Conservation (phyloP, 1,140 invertebrate species). For the Polypedilum vanderplanki region DNA sequence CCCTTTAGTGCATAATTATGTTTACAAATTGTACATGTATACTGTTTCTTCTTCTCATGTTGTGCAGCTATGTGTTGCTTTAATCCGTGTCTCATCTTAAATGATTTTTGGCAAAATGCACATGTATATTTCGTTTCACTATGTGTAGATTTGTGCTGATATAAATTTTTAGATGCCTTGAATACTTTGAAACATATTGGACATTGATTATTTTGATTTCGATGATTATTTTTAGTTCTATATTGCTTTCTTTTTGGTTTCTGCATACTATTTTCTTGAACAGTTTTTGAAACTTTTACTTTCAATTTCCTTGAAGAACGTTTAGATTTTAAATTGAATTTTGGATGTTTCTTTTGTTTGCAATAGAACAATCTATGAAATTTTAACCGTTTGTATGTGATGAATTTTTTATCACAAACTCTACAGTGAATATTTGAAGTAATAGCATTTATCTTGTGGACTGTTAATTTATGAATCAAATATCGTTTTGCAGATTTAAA, state of each 20-base stretch:
- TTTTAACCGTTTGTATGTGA: background rate
- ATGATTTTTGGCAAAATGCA: conserved; percentile 36
- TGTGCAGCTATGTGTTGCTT: conserved; percentile 41
- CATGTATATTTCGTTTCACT: background rate
- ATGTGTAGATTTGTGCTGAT: background rate
- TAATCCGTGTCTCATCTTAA: conserved; percentile 40
- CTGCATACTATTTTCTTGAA: background rate
- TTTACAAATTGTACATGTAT: conserved; percentile 39
- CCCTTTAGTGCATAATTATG: conserved; percentile 41
- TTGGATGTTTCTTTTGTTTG: background rate
- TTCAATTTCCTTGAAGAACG: too few relatives aligned
- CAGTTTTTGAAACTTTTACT: background rate
- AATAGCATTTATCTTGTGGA: background rate
- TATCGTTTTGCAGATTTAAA: background rate
- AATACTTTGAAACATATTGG: background rate
- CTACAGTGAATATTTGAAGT: background rate
- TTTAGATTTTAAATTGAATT: too few relatives aligned
- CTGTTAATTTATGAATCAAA: background rate
- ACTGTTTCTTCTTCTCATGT: conserved; percentile 41
- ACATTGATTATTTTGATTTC: background rate
- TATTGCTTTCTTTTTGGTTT: background rate
- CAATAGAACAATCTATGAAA: background rate
- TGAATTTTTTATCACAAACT: background rate
- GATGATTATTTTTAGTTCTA: background rate
- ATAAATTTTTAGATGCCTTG: background rate